Evolutionary conservation across 2,888 invertebrate genomes (phyloP).

Genomic region (Drosophila kokeensis): DNA sequence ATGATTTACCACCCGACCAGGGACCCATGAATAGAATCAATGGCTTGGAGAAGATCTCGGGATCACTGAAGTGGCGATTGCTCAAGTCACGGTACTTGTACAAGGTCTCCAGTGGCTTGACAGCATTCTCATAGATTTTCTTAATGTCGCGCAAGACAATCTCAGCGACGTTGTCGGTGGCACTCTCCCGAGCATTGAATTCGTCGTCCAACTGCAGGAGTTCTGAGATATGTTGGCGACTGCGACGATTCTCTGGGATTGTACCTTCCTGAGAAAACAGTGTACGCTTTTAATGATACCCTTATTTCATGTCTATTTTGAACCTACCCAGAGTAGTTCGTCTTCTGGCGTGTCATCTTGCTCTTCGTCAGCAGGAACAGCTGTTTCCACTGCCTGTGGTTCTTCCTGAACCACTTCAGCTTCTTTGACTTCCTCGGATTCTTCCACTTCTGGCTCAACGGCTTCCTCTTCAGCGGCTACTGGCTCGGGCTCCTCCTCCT

Average conservation of each 20-base stretch:
- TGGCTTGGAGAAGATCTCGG: conserved; percentile 97
- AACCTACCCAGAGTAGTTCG: conserved; percentile 87
- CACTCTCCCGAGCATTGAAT: conserved; percentile 89
- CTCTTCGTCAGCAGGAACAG: conserved; percentile 52
- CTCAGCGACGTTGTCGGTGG: conserved; percentile 90
- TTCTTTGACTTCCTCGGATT: conserved; percentile 62
- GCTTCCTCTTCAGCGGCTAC: conserved; percentile 24
- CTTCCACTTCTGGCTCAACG: conserved; percentile 70
- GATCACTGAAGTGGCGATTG: conserved; percentile 96
- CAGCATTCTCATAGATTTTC: conserved; percentile 93
- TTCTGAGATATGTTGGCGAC: conserved; percentile 92
- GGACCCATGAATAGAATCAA: conserved; percentile 97
- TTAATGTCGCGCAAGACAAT: conserved; percentile 93
- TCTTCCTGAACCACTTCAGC: conserved; percentile 61
- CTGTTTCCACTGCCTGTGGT: conserved; percentile 65
- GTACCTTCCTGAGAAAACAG: conserved; percentile 87
- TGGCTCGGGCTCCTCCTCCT: conserved; percentile 22
- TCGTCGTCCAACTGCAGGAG: conserved; percentile 92
- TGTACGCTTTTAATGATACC: background rate
- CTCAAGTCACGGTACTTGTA: conserved; percentile 97
- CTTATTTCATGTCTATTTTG: fast-evolving
- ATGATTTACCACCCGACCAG: conserved; percentile 98
- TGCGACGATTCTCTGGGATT: conserved; percentile 91
- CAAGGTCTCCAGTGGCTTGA: conserved; percentile 94
- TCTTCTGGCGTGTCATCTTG: conserved; percentile 88